Evolutionary conservation across 2,797 vertebrate species (phyloP).

Genomic region (Erpetoichthys calabaricus): DNA sequence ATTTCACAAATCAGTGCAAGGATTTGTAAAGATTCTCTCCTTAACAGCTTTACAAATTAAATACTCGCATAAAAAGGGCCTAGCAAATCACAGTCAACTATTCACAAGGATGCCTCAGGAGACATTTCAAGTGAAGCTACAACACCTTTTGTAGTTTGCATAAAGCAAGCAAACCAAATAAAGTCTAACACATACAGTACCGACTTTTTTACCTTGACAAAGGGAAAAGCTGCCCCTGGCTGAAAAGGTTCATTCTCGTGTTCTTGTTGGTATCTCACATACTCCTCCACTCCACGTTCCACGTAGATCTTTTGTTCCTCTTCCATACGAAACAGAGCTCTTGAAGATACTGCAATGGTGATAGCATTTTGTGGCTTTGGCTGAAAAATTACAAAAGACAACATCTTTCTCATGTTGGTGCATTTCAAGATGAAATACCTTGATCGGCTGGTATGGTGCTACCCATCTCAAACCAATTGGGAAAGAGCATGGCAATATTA

Average conservation of each 20-base stretch:
- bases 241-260: constrained; percentile 86
- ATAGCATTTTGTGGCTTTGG: constrained; percentile 85
- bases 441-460: constrained; percentile 61
- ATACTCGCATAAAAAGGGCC: too few relatives aligned
- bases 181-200: too few relatives aligned
- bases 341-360: constrained; percentile 81
- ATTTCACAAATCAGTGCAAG: too few relatives aligned
- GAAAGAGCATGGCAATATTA: constrained; percentile 25
- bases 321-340: constrained; percentile 86
- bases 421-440: constrained; percentile 32
- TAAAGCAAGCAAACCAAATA: too few relatives aligned
- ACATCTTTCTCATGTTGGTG: not conserved
- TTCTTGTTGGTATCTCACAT: constrained; percentile 80
- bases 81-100: too few relatives aligned
- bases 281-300: constrained; percentile 81
- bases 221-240: constrained; percentile 82
- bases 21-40: too few relatives aligned
- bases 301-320: constrained; percentile 77
- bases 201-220: constrained; percentile 68
- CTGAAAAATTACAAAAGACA: constrained; percentile 29
- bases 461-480: constrained; percentile 54
- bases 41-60: too few relatives aligned
- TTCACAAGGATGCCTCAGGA: too few relatives aligned
- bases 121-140: too few relatives aligned
- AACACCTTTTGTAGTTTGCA: too few relatives aligned